phyloP scores from a whole-genome alignment of 2,888 invertebrate genomes.

The Podabrus alpinus region DNA sequence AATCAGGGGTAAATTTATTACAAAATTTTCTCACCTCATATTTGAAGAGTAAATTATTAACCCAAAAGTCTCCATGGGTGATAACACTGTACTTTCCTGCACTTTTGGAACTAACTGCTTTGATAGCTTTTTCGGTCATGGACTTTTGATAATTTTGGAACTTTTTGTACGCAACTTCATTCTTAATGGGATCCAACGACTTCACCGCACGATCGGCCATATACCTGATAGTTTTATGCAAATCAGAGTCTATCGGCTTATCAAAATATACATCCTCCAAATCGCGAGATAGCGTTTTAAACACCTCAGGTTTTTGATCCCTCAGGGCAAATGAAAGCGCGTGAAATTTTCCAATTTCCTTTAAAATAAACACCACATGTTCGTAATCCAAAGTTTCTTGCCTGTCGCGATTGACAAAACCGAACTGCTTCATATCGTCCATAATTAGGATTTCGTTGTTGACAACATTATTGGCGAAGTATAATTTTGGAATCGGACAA shows the following conservation, averaged over 20 bases:
- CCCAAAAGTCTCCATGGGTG: conserved; percentile 16
- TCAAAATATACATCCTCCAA: neutral
- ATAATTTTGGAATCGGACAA: neutral
- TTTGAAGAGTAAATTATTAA: conserved; percentile 18
- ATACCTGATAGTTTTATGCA: neutral
- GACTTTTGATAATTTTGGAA: neutral
- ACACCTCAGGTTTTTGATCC: conserved; percentile 5
- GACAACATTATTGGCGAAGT: neutral
- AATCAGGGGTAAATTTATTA: neutral
- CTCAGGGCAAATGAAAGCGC: neutral
- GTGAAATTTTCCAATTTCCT: conserved; percentile 7
- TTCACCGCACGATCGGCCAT: neutral
- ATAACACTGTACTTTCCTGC: conserved; percentile 5
- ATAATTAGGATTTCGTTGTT: neutral
- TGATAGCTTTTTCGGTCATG: neutral
- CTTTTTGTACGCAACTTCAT: neutral
- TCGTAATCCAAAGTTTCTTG: neutral
- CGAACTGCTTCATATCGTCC: conserved; percentile 1
- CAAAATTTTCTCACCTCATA: conserved; percentile 12
- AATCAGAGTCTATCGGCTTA: neutral
- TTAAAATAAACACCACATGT: neutral
- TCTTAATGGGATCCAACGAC: neutral
- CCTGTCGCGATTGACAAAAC: neutral
- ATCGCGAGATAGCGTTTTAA: neutral
- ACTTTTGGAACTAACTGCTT: neutral